Percentiles rank a stretch among this genome's conserved stretches.
Evolutionary conservation across 2,797 vertebrate genomes (phyloP).

Genomic region (Petrocephalus schoutedeni): DNA sequence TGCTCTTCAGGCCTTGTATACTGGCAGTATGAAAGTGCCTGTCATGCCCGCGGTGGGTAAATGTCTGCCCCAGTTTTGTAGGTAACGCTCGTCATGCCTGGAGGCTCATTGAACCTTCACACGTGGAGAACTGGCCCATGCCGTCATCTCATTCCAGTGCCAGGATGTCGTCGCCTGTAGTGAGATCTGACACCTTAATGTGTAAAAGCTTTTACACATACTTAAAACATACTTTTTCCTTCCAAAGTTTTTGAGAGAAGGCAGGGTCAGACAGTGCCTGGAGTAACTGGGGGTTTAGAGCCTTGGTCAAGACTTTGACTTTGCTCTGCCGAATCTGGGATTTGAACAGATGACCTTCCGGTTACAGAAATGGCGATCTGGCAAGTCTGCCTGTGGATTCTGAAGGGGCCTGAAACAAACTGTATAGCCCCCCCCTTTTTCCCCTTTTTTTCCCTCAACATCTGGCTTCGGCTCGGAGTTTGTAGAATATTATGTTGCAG

Average conservation of each 20-base stretch:
- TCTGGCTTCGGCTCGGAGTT: neutral
- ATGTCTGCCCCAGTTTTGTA: neutral
- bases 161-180: neutral
- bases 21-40: neutral
- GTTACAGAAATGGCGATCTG: neutral
- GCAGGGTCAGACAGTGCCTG: neutral
- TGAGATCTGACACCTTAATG: neutral
- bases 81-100: neutral
- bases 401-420: neutral
- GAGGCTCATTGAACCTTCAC: neutral
- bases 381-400: neutral
- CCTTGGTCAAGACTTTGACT: neutral
- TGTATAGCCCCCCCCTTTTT: neutral
- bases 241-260: neutral
- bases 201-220: neutral
- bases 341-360: neutral
- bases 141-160: neutral
- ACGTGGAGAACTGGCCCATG: neutral
- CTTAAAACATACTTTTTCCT: neutral
- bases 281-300: neutral
- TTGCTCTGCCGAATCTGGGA: neutral
- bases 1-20: neutral
- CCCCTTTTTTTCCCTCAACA: neutral
- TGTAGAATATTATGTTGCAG: neutral
- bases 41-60: neutral